Conservation (phyloP, 35 echinoderm and acorn worm species). For the Heliocidaris erythrogramma region DNA sequence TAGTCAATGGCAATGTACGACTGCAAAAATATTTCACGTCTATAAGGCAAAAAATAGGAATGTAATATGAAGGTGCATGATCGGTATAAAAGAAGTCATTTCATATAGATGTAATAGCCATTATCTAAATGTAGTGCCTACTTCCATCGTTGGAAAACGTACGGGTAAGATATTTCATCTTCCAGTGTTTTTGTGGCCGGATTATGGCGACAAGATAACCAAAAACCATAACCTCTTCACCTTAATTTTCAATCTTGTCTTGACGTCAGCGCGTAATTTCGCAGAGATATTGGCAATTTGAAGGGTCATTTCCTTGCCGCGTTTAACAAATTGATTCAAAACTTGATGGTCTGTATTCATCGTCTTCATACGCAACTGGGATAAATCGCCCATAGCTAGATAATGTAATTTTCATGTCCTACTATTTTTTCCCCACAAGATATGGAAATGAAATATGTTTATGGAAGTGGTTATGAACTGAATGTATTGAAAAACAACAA, state of each 20-base stretch:
- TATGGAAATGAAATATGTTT: too few relatives aligned
- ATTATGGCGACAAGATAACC: not conserved
- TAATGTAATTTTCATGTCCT: not conserved
- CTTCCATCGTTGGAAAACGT: not conserved
- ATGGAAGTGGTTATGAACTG: too few relatives aligned
- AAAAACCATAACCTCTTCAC: not conserved
- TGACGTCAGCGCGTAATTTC: not conserved
- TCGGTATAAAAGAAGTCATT: not conserved
- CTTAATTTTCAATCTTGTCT: not conserved
- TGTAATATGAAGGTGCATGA: not conserved
- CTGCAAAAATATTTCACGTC: not conserved
- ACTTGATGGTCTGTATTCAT: slow-evolving; percentile 3
- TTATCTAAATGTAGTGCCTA: not conserved
- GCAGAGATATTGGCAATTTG: slow-evolving; percentile 2
- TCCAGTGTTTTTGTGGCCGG: not conserved
- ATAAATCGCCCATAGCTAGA: not conserved
- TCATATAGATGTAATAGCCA: not conserved
- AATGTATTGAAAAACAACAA: too few relatives aligned
- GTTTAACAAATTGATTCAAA: not conserved
- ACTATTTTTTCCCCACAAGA: not conserved
- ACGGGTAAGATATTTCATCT: not conserved
- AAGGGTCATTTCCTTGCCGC: not conserved
- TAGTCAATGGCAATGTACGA: not conserved
- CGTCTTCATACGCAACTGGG: not conserved
- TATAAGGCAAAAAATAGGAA: not conserved